phyloP scores from a whole-genome alignment of 35 echinoderm and acorn worm genomes.

The Apostichopus parvimensis region DNA sequence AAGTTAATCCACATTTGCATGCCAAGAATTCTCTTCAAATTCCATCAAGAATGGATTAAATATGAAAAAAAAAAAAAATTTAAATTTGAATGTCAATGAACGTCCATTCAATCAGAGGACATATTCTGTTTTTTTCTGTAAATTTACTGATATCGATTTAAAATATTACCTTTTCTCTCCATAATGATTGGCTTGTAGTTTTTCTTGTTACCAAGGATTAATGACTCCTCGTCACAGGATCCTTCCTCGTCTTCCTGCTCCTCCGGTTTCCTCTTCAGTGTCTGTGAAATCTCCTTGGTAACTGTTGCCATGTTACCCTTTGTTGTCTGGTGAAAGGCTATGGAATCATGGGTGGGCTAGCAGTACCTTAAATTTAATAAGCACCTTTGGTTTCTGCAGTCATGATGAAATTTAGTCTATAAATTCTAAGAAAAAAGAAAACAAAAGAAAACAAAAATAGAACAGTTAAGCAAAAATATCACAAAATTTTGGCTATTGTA shows the following conservation, averaged over 20 bases:
- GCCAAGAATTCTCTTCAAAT: no score
- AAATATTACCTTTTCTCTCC: neutral
- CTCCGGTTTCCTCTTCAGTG: slow-evolving; percentile 22
- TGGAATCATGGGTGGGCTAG: neutral
- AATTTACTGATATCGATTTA: no score
- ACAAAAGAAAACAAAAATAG: neutral
- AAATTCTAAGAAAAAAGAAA: neutral
- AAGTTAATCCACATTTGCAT: no score
- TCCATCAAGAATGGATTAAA: no score
- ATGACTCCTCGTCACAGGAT: neutral
- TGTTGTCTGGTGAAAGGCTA: neutral
- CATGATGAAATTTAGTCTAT: slow-evolving; percentile 27
- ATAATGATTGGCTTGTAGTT: slow-evolving; percentile 33
- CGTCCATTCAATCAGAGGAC: no score
- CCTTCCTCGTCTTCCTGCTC: neutral
- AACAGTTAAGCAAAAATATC: no score
- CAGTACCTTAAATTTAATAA: neutral
- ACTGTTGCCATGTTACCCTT: slow-evolving; percentile 24
- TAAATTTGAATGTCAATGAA: no score
- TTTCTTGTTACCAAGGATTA: neutral
- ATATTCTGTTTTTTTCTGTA: no score
- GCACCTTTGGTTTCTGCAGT: slow-evolving; percentile 36
- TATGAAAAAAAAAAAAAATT: no score
- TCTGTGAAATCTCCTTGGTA: slow-evolving; percentile 5
- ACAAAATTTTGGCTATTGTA: no score